Percentiles rank a stretch among this genome's conserved stretches.
phyloP scores from a whole-genome alignment of 2,888 invertebrate genomes.

The Tetropium fuscum region DNA sequence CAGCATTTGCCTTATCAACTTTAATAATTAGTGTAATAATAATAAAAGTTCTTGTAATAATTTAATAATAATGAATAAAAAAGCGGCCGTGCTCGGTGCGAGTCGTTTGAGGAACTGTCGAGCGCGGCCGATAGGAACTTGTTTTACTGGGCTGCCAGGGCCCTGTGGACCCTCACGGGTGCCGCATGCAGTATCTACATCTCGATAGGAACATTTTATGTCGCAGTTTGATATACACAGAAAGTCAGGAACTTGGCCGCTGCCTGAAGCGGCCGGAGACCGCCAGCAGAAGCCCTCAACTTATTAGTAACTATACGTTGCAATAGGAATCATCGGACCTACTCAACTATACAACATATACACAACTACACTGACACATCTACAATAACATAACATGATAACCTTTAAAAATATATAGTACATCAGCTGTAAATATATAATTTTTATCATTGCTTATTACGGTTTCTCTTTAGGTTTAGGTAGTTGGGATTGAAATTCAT shows the following conservation, averaged over 20 bases:
- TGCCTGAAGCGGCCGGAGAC: slow-evolving; percentile 40
- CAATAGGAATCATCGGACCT: slow-evolving; percentile 67
- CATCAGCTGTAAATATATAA: slow-evolving; percentile 63
- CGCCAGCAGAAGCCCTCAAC: slow-evolving; percentile 45
- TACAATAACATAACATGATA: slow-evolving; percentile 61
- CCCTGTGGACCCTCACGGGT: slow-evolving; percentile 60
- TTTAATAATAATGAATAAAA: slow-evolving; percentile 67
- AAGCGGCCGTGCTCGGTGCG: slow-evolving; percentile 63
- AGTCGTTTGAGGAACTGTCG: slow-evolving; percentile 64
- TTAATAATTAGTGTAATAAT: slow-evolving; percentile 65
- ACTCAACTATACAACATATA: slow-evolving; percentile 65
- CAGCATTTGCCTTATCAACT: slow-evolving; percentile 67
- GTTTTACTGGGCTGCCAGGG: slow-evolving; percentile 66
- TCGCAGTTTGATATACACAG: slow-evolving; percentile 62
- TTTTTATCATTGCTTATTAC: slow-evolving; percentile 51
- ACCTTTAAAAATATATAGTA: slow-evolving; percentile 64
- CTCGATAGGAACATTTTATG: slow-evolving; percentile 67
- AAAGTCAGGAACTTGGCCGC: slow-evolving; percentile 62
- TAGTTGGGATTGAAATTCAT: slow-evolving; percentile 40
- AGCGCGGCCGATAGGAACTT: slow-evolving; percentile 66
- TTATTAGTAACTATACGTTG: slow-evolving; percentile 67
- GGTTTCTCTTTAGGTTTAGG: slow-evolving; percentile 41
- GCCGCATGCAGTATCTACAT: slow-evolving; percentile 67
- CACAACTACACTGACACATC: slow-evolving; percentile 64
- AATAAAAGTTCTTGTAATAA: slow-evolving; percentile 65